phyloP scores from a whole-genome alignment of 1,140 invertebrate species.

The Eufriesea mexicana region DNA sequence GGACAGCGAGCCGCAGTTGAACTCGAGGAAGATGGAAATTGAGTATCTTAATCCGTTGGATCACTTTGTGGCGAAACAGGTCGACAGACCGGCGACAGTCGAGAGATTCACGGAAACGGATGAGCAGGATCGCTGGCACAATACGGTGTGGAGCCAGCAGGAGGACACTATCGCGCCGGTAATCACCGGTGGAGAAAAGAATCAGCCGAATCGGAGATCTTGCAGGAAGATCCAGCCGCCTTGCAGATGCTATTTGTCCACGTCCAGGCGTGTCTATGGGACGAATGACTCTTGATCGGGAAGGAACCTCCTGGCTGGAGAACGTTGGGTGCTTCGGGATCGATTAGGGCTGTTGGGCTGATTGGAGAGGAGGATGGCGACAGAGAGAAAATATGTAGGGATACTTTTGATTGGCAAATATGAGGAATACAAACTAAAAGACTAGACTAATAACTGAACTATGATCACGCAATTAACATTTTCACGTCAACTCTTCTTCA shows the following conservation, averaged over 20 bases:
- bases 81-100: conserved; percentile 8
- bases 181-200: conserved; percentile 33
- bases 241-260: conserved; percentile 34
- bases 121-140: conserved; percentile 1
- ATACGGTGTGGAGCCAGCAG: not conserved
- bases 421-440: too few relatives aligned
- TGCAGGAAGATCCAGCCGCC: conserved; percentile 15
- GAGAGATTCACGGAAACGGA: conserved; percentile 54
- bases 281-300: not conserved
- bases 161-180: conserved; percentile 24
- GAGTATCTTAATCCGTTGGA: conserved; percentile 61
- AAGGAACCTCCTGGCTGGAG: not conserved
- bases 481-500: too few relatives aligned
- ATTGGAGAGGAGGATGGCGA: not conserved
- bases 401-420: too few relatives aligned
- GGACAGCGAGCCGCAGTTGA: not conserved
- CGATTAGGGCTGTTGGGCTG: conserved; percentile 5
- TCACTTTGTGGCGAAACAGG: conserved; percentile 53
- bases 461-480: too few relatives aligned
- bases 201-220: conserved; percentile 41
- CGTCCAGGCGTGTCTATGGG: conserved; percentile 10
- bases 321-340: not conserved
- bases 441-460: too few relatives aligned
- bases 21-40: conserved; percentile 43
- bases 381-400: not conserved